These are phyloP conservation scores for Oikopleura vanhoeffeni DNA, from an alignment of 23 tunicate species.

Conservation along the genomic window DNA sequence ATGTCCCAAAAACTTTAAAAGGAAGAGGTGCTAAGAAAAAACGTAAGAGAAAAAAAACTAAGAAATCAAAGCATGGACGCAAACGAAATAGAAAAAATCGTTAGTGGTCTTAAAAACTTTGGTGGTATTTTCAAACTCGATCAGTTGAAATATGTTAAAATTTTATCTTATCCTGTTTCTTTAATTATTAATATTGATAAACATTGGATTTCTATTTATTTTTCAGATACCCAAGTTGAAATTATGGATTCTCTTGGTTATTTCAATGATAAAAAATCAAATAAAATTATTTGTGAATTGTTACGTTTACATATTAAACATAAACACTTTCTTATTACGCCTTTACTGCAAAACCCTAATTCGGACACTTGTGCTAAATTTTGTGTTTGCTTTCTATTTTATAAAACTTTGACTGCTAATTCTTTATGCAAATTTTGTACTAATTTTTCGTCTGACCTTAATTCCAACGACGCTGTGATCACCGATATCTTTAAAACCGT, in stretches of 20 bases:
- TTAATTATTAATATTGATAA: neutral
- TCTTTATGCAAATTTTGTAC: neutral
- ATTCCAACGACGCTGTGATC: neutral
- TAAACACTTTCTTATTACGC: neutral
- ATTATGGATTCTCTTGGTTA: neutral
- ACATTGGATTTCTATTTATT: neutral
- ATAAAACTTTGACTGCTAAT: neutral
- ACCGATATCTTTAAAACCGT: neutral
- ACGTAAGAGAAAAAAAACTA: neutral
- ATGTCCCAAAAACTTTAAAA: neutral
- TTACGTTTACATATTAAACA: neutral
- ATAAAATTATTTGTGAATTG: neutral
- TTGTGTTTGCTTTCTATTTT: neutral
- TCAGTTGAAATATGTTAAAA: neutral
- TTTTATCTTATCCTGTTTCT: neutral
- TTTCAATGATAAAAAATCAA: neutral
- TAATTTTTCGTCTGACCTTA: neutral
- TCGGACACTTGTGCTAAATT: neutral
- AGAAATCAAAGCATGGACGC: neutral
- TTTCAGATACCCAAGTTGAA: neutral
- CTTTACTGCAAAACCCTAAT: neutral
- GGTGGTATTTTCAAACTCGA: neutral
- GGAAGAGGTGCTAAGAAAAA: neutral
- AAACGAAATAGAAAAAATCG: neutral
- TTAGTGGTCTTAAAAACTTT: neutral